Base-by-base conservation (phyloP, 2,113 vertebrate genomes). In the Alexandromys fortis region DNA sequence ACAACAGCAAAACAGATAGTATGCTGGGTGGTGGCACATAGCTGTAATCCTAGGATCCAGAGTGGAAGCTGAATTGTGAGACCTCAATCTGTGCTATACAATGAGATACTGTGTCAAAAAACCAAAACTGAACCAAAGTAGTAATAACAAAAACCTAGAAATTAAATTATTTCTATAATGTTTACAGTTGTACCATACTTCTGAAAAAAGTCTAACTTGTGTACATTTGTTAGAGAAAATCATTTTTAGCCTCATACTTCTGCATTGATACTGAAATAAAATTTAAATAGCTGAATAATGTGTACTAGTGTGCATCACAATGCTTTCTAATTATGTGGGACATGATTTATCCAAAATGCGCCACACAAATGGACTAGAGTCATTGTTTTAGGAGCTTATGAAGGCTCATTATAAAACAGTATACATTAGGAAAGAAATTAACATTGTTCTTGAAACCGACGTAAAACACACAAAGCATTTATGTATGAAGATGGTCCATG, bases 321-420 rank as follows among this genome's bases (percentile, higher is more conserved):
- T 38, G 38, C 86, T 77, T 94, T 94, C 19, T 77, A 95, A 90
- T 85, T 90, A 79, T 77, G 75, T 83, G 70, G 24, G 63, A 86
- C 22, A 91, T 63, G 45, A 95, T 61, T 89, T 92, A 11, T 83
- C 47, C 90, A 94, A 75, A 95, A 77, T 86, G 2, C 4, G 73
- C 82, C 88, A 76, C 85, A 2, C 3, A 45, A 17, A 67, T 42
- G 45, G 35, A 76, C 75, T 92, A 95, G 52, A 75, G 5, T 58
- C 61, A 63, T 91, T 78, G 10, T 70, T 55, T 79, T 86, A 89
- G 13, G 19, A 19, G 30, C 16, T 83, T 86, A 73, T 33, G 47
- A 86, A 1, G 4, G 16, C 79, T 92, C 28, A 78, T 70, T 19
- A 68, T 42, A 75, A 78, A 89, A 13, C 21, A 81, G 91, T 94